Evolutionary conservation across 1,140 invertebrate genomes (phyloP), one percentile per base, ranked within the genome.

Genomic region (Portunus trituberculatus): DNA sequence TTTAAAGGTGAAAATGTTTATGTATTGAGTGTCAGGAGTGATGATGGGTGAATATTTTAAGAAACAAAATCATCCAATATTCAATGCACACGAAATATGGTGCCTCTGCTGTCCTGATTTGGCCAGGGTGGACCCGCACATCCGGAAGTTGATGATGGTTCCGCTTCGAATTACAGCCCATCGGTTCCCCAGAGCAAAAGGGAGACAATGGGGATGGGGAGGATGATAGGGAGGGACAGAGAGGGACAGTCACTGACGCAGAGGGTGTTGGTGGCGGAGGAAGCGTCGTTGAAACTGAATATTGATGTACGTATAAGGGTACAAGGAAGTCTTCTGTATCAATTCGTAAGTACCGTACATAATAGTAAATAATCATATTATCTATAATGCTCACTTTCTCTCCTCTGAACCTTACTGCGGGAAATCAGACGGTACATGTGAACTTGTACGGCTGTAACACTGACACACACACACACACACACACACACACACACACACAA

Each of bases 141-240:
- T 32, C 46, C 52, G 90, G 90, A 91, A 91, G 90, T 91, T 8
- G 90, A 76, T 91, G 29, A 29, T 91, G 48, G 48, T 52, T 91
- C 89, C 89, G 89, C n/a, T 29, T 59, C n/a, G 46, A 25, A 92
- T 76, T 31, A 67, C 67, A 76, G 67, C 67, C 67, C 67, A 76
- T 76, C n/a, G 67, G 20, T 20, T 76, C 67, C 20, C 67, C 6
- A 25, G 12, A 76, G 16, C 0, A n/a, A 39, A 25, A 16, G 25
- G 46, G 48, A 31, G 46, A 46, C 59, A 32, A 39, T 59, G 89
- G 48, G 45, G 91, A 46, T 76, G 28, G 91, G 31, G 45, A 29
- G 20, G 45, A 8, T 45, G 67, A 39, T 2, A n/a, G 91, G 28
- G 28, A 7, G n/a, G 59, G 59, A 39, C 7, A n/a, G 91, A 29